A percentile compares a stretch with the other conserved stretches of the same genome.
These are phyloP conservation scores for Biston betularia DNA, from an alignment of 2,888 invertebrate species.

Conservation along the genomic window DNA sequence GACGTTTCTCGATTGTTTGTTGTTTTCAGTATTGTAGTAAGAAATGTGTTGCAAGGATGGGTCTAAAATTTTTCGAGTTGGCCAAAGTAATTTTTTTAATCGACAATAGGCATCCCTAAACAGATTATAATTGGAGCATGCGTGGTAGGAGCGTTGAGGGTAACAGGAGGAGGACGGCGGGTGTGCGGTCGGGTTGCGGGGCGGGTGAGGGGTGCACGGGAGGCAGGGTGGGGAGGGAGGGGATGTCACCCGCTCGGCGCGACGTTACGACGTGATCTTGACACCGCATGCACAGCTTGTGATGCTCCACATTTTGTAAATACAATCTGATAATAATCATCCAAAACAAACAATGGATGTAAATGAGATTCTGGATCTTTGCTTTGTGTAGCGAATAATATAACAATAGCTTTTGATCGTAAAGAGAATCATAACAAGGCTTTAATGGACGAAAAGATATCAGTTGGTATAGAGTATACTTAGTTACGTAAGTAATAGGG, in stretches of 20 bases:
- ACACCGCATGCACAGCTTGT: conserved; percentile 79
- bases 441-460: conserved; percentile 7
- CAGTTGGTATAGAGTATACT: neutral
- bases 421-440: conserved; percentile 14
- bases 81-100: conserved; percentile 61
- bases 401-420: conserved; percentile 25
- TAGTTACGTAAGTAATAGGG: neutral
- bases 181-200: conserved; percentile 51
- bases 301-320: conserved; percentile 66
- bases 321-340: conserved; percentile 55
- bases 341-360: conserved; percentile 45
- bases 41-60: conserved; percentile 17
- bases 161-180: conserved; percentile 57
- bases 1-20: conserved; percentile 31
- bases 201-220: conserved; percentile 51
- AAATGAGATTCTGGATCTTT: conserved; percentile 25
- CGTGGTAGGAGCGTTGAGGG: conserved; percentile 81
- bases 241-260: conserved; percentile 71
- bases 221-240: conserved; percentile 46
- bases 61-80: conserved; percentile 23
- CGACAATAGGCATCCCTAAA: conserved; percentile 83
- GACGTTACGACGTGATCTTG: conserved; percentile 80
- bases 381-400: conserved; percentile 22
- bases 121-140: conserved; percentile 86
- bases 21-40: conserved; percentile 22